phyloP scores from a whole-genome alignment of 2,113 vertebrate species.

The Corapipo altera region DNA sequence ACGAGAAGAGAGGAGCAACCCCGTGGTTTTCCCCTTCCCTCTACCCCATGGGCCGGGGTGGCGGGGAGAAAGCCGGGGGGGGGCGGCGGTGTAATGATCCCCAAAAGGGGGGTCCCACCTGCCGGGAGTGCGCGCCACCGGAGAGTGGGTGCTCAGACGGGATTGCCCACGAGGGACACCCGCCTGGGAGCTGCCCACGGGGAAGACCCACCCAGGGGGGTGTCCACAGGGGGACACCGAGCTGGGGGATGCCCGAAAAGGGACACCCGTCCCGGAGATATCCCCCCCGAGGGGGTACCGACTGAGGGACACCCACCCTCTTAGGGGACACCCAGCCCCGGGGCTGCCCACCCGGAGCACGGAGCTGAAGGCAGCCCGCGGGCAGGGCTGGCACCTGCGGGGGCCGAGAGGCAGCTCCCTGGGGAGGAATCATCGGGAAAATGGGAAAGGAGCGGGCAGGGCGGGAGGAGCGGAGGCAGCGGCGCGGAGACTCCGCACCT shows the following conservation, averaged over 20 bases:
- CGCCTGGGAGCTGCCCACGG: background rate
- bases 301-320: background rate
- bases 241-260: too few species aligned
- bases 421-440: background rate
- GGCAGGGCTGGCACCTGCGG: background rate
- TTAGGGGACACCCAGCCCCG: background rate
- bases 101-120: background rate
- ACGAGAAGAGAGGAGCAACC: background rate
- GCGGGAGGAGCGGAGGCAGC: background rate
- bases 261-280: accelerated
- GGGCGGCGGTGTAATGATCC: too few species aligned
- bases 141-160: background rate
- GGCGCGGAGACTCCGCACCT: constrained; percentile 59
- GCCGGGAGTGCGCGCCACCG: too few species aligned
- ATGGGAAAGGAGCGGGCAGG: background rate
- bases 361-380: background rate
- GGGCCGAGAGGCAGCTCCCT: background rate
- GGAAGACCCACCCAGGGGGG: background rate
- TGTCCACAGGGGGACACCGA: background rate
- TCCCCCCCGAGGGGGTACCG: background rate
- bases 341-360: too few species aligned
- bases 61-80: accelerated
- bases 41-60: background rate
- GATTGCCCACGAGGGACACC: background rate
- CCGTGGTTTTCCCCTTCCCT: background rate